phyloP scores from a whole-genome alignment of 2,797 vertebrate species.

The Lutjanus argentimaculatus region DNA sequence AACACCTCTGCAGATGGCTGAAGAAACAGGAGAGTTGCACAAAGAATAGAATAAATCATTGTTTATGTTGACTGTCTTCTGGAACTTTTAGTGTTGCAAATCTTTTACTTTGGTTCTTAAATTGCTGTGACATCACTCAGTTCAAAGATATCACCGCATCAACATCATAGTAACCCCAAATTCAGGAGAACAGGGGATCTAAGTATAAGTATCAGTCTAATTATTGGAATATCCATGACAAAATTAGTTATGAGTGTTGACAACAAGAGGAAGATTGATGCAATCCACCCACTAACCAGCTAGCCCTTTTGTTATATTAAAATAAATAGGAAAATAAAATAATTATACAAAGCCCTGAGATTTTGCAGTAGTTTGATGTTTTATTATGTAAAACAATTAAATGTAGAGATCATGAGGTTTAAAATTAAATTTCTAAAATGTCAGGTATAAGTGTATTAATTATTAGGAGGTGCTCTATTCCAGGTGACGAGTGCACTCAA shows the following conservation, averaged over 20 bases:
- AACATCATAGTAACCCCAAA: background rate
- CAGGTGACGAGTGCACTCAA: no score
- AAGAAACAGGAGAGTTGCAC: background rate
- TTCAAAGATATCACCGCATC: background rate
- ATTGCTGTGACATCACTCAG: background rate
- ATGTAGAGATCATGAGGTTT: no score
- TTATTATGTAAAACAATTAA: no score
- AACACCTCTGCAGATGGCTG: conserved; percentile 26
- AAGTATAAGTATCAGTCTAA: background rate
- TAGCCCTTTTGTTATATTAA: no score
- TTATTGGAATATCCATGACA: background rate
- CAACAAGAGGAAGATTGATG: background rate
- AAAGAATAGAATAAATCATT: background rate
- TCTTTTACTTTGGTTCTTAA: conserved; percentile 8
- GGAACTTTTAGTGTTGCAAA: background rate
- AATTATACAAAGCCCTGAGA: no score
- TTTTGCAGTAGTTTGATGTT: no score
- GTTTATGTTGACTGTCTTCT: background rate
- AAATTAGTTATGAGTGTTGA: background rate
- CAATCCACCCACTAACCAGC: background rate
- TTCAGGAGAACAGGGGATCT: background rate
- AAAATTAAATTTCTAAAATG: no score
- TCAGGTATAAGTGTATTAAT: no score
- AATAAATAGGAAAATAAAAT: no score
- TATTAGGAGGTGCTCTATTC: no score